Evolutionary conservation across 2,888 invertebrate species (phyloP), one percentile per base, ranked within the genome.

Genomic region (Rhaphigaster nebulosa): DNA sequence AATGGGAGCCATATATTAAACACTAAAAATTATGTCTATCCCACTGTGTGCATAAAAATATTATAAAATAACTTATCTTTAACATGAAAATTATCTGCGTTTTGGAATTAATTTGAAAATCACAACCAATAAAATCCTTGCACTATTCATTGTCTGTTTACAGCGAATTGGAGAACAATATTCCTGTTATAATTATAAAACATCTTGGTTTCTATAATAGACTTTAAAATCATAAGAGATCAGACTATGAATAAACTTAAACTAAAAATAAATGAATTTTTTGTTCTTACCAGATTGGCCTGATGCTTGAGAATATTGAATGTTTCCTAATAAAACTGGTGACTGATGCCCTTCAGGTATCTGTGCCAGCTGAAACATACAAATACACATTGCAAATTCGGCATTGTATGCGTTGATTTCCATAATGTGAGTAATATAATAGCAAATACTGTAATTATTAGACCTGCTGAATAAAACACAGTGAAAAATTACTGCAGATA

Each of bases 291-390:
- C 92, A 88, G 92, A 90, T 45, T 90, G 90, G 38, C 90, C 90
- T 15, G 84, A 45, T 12, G 84, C 4, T n/a, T 90, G 91, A 41
- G 84, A 34, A 54, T 90, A 70, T 65, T 91, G 91, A 84, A 91
- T 76, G 80, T 91, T 92, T 54, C 90, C 91, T 45, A 91, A 76
- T 38, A 60, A 56, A 89, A 91, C 91, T 92, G 92, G 92, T 15
- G 96, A 95, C 90, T 96, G 96, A 91, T 96, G 96, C 91, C 96
- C 95, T 94, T 98, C 98, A 0, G 98, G 98, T 92, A 98, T 98
- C 94, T 98, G 97, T 20, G 98, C 97, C 93, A 98, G 94, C 94
- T 98, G 96, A 90, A 54, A 90, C 60, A 90, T 34, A 26, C 0
- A 38, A 41, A 50, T 20, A 52, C 29, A 34, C 34, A 34, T 20